Base-by-base conservation (phyloP, 2,113 vertebrate genomes). In the Accipiter cooperii region DNA sequence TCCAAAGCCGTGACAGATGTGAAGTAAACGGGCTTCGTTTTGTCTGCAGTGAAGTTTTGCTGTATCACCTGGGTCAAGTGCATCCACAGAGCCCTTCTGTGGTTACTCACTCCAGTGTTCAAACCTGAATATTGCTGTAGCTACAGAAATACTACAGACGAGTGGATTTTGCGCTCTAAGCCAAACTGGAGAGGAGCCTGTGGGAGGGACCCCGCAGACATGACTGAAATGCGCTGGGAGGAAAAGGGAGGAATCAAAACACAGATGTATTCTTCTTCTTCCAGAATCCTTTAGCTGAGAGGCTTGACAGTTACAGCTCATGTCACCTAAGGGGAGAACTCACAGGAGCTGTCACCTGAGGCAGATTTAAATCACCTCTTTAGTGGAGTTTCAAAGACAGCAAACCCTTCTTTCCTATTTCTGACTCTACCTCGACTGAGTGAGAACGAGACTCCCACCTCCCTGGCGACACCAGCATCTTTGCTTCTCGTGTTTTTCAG, bases 121-220 rank as follows among this genome's bases (percentile, higher is more conserved):
- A 28, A 12, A 51, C 47, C 38, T 14, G 25, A 17, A 0, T 8
- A 9, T 10, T 47, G 63, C 80, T 73, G 63, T 6, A 21, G 81
- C 42, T 21, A 0, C 12, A 3, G 61, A 34, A 66, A 7, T 8
- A 2, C 17, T 44, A 5, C 68, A 51, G 25, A 0, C 4, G 13
- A 69, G 9, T 5, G n/a, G 11, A 2, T 15, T 34, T 17, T 74
- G 49, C 1, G 4, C 46, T 66, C 38, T 26, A 12, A 60, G 66
- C 46, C 29, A 46, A 73, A n/a, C 44, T 33, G 31, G 46, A 60
- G 65, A 19, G 46, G 10, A 65, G 34, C 20, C 25, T 73, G 47
- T 6, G 19, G 54, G 57, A 60, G 54, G n/a, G 25, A 51, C 18
- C 36, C 52, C 4, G 0, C 31, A 60, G 64, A 4, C 33, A 11